Evolutionary conservation across 2,797 vertebrate genomes (phyloP).

Genomic region (Pangasius sanitwongsei): DNA sequence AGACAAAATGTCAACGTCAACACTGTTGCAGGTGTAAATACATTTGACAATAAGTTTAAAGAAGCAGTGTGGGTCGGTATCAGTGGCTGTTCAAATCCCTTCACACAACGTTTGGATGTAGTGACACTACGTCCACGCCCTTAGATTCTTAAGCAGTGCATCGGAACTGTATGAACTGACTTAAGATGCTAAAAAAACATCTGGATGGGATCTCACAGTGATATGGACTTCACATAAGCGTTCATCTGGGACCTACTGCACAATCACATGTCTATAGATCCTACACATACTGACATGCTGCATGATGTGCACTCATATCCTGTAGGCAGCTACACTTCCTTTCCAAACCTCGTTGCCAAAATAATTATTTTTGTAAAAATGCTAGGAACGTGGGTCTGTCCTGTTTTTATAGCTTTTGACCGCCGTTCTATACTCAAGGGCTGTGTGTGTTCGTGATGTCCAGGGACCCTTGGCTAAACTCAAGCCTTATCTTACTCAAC

Average conservation of each 20-base stretch:
- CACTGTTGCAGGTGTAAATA: conserved; percentile 13
- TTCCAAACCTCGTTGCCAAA: conserved; percentile 65
- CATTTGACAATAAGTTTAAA: conserved; percentile 7
- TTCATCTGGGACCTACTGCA: conserved; percentile 35
- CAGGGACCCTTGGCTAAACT: conserved; percentile 67
- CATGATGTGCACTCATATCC: conserved; percentile 48
- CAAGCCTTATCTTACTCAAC: conserved; percentile 60
- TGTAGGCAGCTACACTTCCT: conserved; percentile 60
- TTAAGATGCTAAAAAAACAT: conserved; percentile 4
- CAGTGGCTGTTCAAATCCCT: not conserved
- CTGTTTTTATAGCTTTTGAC: conserved; percentile 54
- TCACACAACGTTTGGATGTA: not conserved
- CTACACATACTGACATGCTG: conserved; percentile 41
- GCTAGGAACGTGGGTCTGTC: conserved; percentile 64
- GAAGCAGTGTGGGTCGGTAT: not conserved
- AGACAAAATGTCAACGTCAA: conserved; percentile 3
- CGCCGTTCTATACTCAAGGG: conserved; percentile 63
- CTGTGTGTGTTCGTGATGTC: conserved; percentile 67
- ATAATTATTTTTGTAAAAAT: conserved; percentile 72
- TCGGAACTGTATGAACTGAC: not conserved
- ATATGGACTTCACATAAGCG: not conserved
- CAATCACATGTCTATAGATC: conserved; percentile 43
- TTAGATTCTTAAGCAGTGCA: not conserved
- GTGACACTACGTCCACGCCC: not conserved
- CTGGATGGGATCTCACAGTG: not conserved